Percentiles rank a stretch among this genome's conserved stretches.
phyloP scores from a whole-genome alignment of 2,888 invertebrate genomes.

The Conus canariensis region DNA sequence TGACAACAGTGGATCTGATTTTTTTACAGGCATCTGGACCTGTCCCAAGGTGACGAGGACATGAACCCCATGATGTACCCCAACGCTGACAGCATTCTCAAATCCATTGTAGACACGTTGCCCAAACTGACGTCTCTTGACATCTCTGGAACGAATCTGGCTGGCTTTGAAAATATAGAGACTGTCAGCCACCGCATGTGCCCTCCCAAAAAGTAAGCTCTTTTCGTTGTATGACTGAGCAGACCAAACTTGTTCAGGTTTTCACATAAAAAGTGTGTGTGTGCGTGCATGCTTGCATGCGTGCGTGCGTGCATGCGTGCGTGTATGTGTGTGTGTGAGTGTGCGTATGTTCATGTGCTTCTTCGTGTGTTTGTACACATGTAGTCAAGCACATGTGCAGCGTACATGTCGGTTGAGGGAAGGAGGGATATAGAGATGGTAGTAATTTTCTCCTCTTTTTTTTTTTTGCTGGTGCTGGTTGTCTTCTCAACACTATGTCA shows the following conservation, averaged over 20 bases:
- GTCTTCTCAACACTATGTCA: too few species aligned
- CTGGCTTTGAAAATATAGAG: conserved; percentile 82
- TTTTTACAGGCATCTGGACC: conserved; percentile 85
- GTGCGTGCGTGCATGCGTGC: neutral
- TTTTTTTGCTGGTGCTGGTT: too few species aligned
- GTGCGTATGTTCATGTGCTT: too few species aligned
- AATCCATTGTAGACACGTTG: conserved; percentile 86
- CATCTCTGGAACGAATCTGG: conserved; percentile 97
- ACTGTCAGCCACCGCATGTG: conserved; percentile 53
- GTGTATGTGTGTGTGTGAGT: neutral
- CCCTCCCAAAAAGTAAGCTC: conserved; percentile 20
- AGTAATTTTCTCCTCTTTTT: too few species aligned
- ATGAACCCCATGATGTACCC: conserved; percentile 85
- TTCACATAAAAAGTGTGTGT: neutral
- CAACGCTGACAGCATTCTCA: conserved; percentile 86
- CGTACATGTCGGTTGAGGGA: too few species aligned
- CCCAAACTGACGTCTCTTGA: conserved; percentile 90
- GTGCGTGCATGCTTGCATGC: neutral
- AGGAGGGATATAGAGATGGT: too few species aligned
- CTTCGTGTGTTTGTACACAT: too few species aligned
- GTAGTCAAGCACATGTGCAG: too few species aligned
- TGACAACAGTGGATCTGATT: too few species aligned
- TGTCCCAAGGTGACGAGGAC: conserved; percentile 84
- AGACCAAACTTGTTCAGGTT: neutral
- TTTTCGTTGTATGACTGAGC: neutral